Evolutionary conservation across 2,888 invertebrate species (phyloP), one percentile per base, ranked within the genome.

Genomic region (Hydrotaea cyrtoneurina): DNA sequence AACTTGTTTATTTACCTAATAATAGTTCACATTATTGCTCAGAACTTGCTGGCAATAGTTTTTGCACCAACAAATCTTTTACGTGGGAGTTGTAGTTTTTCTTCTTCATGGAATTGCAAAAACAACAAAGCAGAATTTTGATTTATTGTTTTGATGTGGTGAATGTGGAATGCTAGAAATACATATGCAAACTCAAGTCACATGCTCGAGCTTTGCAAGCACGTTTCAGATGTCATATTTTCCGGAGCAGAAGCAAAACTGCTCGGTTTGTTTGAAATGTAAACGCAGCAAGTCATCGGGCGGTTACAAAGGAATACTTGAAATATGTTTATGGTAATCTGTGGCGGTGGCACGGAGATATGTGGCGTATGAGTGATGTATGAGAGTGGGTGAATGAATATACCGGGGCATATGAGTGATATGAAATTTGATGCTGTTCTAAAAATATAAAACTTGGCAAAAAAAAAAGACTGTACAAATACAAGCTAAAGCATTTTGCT

Each of bases 141-240:
- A 64, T 64, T 64, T 64, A 64, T 55, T 19, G 55, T 55, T 55
- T 21, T 55, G 55, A 55, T 64, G 64, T 59, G 31, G 13, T 13
- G 17, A 15, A n/a, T 7, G 7, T 31, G 7, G 31, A 31, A 31
- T 2, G 2, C 31, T 31, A 4, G 31, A 31, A 31, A 31, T 31
- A 31, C 31, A 31, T 31, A 31, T 31, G 31, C 31, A 31, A 31
- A 64, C 3, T n/a, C 31, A 31, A 31, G 31, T 64, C 17, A 36
- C 36, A 36, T 64, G 64, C 17, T 7, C 64, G 31, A 36, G 59
- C 23, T 17, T 64, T 64, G n/a, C 36, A 36, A 17, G 36, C 64
- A 64, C n/a, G 64, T 64, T 64, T 64, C 8, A 36, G 36, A 15
- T 64, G 64, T 64, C 64, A 64, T n/a, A 64, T 31, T 31, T 59